Conservation (phyloP, 2,797 vertebrate species). For the Emydoidea blandingii region DNA sequence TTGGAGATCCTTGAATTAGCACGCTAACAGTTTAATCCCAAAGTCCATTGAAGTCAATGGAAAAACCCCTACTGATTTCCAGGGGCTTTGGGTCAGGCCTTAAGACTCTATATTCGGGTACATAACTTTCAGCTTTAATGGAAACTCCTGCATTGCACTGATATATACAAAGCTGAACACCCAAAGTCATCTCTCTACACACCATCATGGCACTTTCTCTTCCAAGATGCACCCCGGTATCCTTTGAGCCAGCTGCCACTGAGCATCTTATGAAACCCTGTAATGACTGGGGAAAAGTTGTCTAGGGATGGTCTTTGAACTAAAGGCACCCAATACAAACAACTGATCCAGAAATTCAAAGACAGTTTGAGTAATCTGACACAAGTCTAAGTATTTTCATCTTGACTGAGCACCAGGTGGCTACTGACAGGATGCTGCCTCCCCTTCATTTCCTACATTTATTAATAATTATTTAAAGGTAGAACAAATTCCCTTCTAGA, state of each 20-base stretch:
- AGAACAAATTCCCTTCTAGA: too few relatives aligned
- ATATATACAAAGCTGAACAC: too few relatives aligned
- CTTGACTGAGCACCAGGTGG: neutral
- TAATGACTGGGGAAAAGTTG: neutral
- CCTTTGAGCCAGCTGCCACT: neutral
- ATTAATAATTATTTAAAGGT: neutral
- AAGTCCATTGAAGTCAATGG: neutral
- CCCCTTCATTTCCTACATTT: neutral
- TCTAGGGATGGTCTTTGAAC: neutral
- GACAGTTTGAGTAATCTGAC: neutral
- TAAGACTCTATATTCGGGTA: too few relatives aligned
- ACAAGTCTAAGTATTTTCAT: accelerated
- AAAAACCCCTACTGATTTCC: neutral
- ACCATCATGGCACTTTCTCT: too few relatives aligned
- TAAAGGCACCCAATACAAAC: neutral
- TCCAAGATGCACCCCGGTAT: too few relatives aligned
- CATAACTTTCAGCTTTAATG: too few relatives aligned
- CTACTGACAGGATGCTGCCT: neutral
- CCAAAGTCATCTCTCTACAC: neutral
- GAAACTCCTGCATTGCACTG: too few relatives aligned
- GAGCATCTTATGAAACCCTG: neutral
- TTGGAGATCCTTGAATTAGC: accelerated
- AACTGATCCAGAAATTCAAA: neutral
- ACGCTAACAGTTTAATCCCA: neutral
- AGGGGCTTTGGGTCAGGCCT: neutral